phyloP scores from a whole-genome alignment of 2,888 invertebrate genomes.

The Acleris emargana region DNA sequence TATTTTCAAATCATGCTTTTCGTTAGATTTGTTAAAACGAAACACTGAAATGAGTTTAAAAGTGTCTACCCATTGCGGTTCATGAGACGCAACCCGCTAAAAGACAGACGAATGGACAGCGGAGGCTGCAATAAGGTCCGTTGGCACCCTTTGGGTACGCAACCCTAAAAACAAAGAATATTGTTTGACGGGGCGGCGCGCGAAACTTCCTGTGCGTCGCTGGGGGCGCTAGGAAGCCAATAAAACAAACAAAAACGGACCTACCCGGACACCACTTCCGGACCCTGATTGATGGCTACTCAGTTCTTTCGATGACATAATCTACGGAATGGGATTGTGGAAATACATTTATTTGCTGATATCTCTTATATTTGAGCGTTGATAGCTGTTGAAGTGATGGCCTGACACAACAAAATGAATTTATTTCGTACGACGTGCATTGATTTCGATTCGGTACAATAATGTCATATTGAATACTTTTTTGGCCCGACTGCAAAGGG shows the following conservation, averaged over 20 bases:
- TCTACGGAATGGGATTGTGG: constrained; percentile 52
- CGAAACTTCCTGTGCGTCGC: constrained; percentile 2
- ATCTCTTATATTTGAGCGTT: constrained; percentile 8
- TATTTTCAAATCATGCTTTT: too few species aligned
- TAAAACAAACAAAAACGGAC: constrained; percentile 56
- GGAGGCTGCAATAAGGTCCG: too few species aligned
- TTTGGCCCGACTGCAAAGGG: too few species aligned
- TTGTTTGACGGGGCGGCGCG: too few species aligned
- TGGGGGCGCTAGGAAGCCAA: constrained; percentile 25
- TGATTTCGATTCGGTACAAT: background rate
- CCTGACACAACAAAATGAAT: background rate
- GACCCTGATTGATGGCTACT: constrained; percentile 57
- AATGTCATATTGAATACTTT: too few species aligned
- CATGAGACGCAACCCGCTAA: too few species aligned
- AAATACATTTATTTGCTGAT: constrained; percentile 34
- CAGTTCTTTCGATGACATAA: constrained; percentile 57
- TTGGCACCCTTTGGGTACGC: too few species aligned
- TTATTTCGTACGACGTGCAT: background rate
- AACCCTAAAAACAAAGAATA: too few species aligned
- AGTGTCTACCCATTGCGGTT: too few species aligned
- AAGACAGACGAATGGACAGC: too few species aligned
- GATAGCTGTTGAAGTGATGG: constrained; percentile 13
- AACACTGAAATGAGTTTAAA: too few species aligned
- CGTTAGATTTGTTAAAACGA: too few species aligned
- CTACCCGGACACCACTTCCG: constrained; percentile 41